phyloP scores from a whole-genome alignment of 1,140 invertebrate species.

The Bombus picipes region DNA sequence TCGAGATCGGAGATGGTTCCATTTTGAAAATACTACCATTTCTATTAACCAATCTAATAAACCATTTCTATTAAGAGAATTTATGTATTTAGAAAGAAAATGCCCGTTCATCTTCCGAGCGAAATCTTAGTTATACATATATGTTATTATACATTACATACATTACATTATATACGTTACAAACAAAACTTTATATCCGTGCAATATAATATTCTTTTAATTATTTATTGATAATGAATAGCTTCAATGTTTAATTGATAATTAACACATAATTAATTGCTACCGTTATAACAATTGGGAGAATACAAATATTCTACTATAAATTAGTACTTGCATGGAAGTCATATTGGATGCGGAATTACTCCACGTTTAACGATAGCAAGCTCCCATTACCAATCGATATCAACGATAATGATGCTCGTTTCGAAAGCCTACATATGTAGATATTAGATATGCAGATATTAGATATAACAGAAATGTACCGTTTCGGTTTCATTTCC shows the following conservation, averaged over 20 bases:
- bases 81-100: no score
- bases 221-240: not conserved
- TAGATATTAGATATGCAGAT: not conserved
- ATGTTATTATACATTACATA: no score
- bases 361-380: not conserved
- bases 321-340: not conserved
- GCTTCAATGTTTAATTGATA: not conserved
- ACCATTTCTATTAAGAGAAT: no score
- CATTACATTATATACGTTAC: no score
- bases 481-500: not conserved
- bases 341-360: not conserved
- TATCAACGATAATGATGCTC: not conserved
- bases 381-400: not conserved
- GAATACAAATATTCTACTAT: not conserved
- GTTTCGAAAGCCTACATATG: not conserved
- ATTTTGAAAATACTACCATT: no score
- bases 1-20: no score
- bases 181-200: no score
- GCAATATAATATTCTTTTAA: no score
- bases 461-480: not conserved
- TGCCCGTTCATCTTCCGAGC: no score
- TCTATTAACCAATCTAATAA: no score
- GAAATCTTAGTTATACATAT: no score
- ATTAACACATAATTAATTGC: not conserved
- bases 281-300: not conserved